phyloP scores from a whole-genome alignment of 2,888 invertebrate species.

The Drosophila hawaiiensis region DNA sequence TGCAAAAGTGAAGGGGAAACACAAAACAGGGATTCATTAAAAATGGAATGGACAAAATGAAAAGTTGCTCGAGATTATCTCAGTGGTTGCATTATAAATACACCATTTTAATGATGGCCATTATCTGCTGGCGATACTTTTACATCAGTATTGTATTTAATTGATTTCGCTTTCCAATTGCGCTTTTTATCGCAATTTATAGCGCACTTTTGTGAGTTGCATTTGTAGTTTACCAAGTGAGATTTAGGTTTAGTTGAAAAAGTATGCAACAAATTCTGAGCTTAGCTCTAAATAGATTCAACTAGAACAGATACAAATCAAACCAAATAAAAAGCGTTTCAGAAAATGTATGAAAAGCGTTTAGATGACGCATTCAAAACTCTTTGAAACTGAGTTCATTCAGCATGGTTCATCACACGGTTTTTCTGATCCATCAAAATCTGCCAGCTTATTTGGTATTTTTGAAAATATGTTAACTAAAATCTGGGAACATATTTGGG shows the following conservation, averaged over 20 bases:
- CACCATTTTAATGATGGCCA: background rate
- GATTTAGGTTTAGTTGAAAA: background rate
- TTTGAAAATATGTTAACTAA: background rate
- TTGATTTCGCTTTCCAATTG: background rate
- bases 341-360: background rate
- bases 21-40: constrained; percentile 12
- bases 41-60: constrained; percentile 8
- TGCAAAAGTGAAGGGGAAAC: background rate
- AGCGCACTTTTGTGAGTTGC: background rate
- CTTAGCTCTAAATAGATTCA: background rate
- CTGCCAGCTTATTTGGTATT: background rate
- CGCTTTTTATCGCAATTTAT: background rate
- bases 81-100: background rate
- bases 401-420: background rate
- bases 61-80: background rate
- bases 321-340: no score
- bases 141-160: background rate
- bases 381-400: background rate
- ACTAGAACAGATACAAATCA: background rate
- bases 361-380: background rate
- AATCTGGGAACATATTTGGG: background rate
- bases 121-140: background rate
- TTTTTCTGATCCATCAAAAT: background rate
- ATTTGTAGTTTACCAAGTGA: background rate
- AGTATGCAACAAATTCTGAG: background rate